These are phyloP conservation scores for Erannis defoliaria DNA, from an alignment of 2,888 invertebrate species.

Conservation along the genomic window DNA sequence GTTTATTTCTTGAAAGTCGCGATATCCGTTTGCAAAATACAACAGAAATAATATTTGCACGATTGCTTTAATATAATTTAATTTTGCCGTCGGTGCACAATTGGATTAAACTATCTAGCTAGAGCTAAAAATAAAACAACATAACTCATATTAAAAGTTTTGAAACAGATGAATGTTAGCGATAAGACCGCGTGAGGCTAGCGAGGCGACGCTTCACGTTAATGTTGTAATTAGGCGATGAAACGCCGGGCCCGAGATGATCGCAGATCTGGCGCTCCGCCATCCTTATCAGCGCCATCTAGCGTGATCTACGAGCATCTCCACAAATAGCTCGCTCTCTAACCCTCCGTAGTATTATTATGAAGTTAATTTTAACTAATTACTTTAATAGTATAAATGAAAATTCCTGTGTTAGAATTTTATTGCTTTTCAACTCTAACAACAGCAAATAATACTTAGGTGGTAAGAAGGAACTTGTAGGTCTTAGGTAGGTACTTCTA, in stretches of 20 bases:
- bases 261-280: conserved; percentile 79
- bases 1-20: conserved; percentile 43
- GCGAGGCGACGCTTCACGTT: conserved; percentile 57
- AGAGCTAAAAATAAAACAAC: background rate
- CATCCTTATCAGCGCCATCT: conserved; percentile 80
- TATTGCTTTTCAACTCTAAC: background rate
- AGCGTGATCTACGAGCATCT: conserved; percentile 75
- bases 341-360: conserved; percentile 39
- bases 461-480: no score
- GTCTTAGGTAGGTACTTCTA: no score
- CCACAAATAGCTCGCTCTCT: conserved; percentile 59
- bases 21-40: conserved; percentile 32
- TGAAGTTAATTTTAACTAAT: conserved; percentile 5
- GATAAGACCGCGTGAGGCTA: conserved; percentile 49
- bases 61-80: conserved; percentile 8
- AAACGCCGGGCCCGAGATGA: conserved; percentile 64
- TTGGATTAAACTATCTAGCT: background rate
- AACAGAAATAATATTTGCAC: background rate
- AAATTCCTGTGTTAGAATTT: background rate
- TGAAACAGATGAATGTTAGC: conserved; percentile 33
- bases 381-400: background rate
- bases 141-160: conserved; percentile 13
- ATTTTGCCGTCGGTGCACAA: background rate
- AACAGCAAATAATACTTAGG: no score
- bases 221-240: conserved; percentile 72